Percentiles rank a stretch among this genome's conserved stretches.
These are phyloP conservation scores for Dryocosmus kuriphilus DNA, from an alignment of 2,888 invertebrate species.

Conservation along the genomic window DNA sequence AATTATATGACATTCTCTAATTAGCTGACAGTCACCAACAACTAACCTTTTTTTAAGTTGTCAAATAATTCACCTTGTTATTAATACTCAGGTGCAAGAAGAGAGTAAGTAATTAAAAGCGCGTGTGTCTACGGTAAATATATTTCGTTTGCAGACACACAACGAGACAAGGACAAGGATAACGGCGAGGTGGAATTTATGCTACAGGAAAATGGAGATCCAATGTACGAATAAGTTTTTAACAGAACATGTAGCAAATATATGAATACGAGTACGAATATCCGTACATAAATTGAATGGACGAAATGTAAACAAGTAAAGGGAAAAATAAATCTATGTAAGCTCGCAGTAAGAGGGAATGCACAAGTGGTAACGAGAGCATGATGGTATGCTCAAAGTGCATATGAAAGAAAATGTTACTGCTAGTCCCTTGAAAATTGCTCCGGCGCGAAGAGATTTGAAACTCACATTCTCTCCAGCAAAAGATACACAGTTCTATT, in stretches of 20 bases:
- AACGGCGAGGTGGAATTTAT: slow-evolving; percentile 72
- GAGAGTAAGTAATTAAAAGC: neutral
- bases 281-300: neutral
- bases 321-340: neutral
- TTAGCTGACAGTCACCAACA: neutral
- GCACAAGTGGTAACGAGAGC: slow-evolving; percentile 16
- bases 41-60: neutral
- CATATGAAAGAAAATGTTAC: slow-evolving; percentile 36
- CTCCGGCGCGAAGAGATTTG: slow-evolving; percentile 48
- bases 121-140: slow-evolving; percentile 38
- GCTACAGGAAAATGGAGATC: slow-evolving; percentile 72
- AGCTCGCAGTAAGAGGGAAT: slow-evolving; percentile 6
- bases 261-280: neutral
- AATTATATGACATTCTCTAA: neutral
- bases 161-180: slow-evolving; percentile 75
- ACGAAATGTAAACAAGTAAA: slow-evolving; percentile 13
- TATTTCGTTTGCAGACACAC: slow-evolving; percentile 68
- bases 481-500: slow-evolving; percentile 51
- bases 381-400: slow-evolving; percentile 18
- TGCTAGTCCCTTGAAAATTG: slow-evolving; percentile 49
- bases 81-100: slow-evolving; percentile 1
- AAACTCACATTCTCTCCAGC: slow-evolving; percentile 43
- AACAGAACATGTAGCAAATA: slow-evolving; percentile 18
- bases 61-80: neutral
- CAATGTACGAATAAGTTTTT: slow-evolving; percentile 71